Evolutionary conservation across 2,888 invertebrate species (phyloP).

Genomic region (Metellina segmentata): DNA sequence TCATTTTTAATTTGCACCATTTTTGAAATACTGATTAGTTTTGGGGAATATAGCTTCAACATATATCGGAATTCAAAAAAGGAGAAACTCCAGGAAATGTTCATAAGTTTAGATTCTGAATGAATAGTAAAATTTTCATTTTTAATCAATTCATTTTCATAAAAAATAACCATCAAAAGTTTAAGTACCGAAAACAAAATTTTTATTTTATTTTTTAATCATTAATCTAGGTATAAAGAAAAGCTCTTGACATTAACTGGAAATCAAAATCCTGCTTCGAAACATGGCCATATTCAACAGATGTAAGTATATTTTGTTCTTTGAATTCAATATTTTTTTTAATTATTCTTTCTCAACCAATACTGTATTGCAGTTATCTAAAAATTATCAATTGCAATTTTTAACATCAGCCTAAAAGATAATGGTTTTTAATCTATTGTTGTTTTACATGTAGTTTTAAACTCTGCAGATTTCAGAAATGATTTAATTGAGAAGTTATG

Average conservation of each 20-base stretch:
- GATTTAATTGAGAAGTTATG: not conserved
- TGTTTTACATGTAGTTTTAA: not conserved
- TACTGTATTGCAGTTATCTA: not conserved
- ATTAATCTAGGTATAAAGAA: slow-evolving; percentile 6
- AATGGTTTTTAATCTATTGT: not conserved
- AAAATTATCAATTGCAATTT: not conserved
- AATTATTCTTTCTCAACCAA: not conserved
- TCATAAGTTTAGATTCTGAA: too few relatives aligned
- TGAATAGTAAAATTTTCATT: too few relatives aligned
- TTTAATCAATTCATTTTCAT: too few relatives aligned
- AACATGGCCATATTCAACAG: slow-evolving; percentile 37
- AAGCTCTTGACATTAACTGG: not conserved
- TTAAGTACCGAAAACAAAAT: too few relatives aligned
- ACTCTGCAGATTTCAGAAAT: not conserved
- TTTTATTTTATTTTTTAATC: not conserved
- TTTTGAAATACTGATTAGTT: too few relatives aligned
- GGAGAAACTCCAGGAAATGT: too few relatives aligned
- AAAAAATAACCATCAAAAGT: too few relatives aligned
- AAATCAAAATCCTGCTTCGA: not conserved
- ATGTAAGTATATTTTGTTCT: slow-evolving; percentile 20
- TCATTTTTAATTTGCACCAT: too few relatives aligned
- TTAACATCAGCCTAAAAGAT: not conserved
- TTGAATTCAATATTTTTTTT: not conserved
- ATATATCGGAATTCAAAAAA: too few relatives aligned
- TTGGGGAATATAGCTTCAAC: too few relatives aligned